Conservation (phyloP, 1,140 invertebrate genomes). For the Microplitis mediator region DNA sequence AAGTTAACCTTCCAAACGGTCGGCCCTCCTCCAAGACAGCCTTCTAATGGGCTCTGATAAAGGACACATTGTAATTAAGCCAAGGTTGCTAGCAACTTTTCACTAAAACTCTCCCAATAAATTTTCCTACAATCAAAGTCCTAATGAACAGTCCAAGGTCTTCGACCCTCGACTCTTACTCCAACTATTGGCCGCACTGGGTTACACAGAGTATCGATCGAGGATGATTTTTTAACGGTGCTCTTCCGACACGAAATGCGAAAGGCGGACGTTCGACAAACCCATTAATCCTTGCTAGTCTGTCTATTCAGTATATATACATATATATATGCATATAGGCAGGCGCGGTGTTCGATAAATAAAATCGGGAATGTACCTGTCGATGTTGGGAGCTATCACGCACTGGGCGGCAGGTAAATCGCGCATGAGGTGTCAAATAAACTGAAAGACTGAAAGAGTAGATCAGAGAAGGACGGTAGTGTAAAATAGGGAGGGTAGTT, state of each 20-base stretch:
- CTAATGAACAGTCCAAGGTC: neutral
- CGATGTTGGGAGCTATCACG: neutral
- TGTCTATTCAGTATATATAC: neutral
- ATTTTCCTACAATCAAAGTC: neutral
- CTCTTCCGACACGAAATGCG: too few species aligned
- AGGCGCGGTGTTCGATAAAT: conserved; percentile 21
- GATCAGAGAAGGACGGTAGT: neutral
- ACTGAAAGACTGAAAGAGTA: neutral
- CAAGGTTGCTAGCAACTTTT: neutral
- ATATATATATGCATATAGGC: too few species aligned
- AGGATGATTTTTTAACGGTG: neutral
- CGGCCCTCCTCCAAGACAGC: conserved; percentile 9
- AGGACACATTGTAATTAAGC: conserved; percentile 25
- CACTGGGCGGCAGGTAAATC: neutral
- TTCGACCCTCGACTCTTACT: neutral
- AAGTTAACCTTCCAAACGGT: neutral
- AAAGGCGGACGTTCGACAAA: too few species aligned
- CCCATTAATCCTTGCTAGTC: conserved; percentile 9
- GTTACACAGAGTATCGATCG: conserved; percentile 7
- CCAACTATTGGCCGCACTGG: neutral
- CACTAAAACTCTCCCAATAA: too few species aligned
- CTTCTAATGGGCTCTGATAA: conserved; percentile 23
- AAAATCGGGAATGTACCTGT: conserved; percentile 13
- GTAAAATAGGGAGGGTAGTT: neutral
- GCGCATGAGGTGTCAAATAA: neutral